These are phyloP conservation scores for Enteromius afrohamiltoni DNA, from an alignment of 2,797 vertebrate species.

Conservation along the genomic window DNA sequence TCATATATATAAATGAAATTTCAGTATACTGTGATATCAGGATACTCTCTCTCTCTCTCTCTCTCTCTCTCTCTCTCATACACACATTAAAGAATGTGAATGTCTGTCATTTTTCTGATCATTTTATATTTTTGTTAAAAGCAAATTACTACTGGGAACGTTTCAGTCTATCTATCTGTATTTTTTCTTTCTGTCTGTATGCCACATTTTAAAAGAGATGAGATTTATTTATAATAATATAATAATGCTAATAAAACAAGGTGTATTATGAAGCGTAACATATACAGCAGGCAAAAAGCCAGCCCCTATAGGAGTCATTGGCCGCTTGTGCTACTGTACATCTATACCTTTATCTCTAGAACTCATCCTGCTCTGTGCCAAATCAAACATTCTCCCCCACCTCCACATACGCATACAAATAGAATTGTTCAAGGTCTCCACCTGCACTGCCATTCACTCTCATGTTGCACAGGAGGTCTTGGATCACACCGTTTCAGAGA, in stretches of 20 bases:
- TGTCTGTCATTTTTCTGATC: too few species aligned
- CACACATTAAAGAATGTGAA: too few species aligned
- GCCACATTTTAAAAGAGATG: background rate
- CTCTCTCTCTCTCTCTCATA: too few species aligned
- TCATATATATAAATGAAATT: too few species aligned
- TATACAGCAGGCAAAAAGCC: background rate
- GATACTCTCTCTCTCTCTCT: too few species aligned
- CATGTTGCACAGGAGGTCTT: constrained; percentile 45
- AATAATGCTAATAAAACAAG: background rate
- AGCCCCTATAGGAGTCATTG: background rate
- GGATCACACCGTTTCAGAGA: constrained; percentile 43
- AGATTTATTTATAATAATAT: background rate
- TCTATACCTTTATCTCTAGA: constrained; percentile 45
- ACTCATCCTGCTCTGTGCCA: constrained; percentile 43
- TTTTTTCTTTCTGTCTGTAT: background rate
- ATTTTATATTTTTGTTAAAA: too few species aligned
- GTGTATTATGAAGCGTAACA: background rate
- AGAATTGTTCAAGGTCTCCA: constrained; percentile 47
- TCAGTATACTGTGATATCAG: too few species aligned
- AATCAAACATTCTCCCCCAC: constrained; percentile 41
- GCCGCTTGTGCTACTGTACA: constrained; percentile 27
- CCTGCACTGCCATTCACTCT: constrained; percentile 49
- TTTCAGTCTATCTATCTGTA: too few species aligned
- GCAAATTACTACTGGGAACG: too few species aligned
- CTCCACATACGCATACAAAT: constrained; percentile 10